Evolutionary conservation across 2,888 invertebrate genomes (phyloP).

Genomic region (Drosophila colorata): DNA sequence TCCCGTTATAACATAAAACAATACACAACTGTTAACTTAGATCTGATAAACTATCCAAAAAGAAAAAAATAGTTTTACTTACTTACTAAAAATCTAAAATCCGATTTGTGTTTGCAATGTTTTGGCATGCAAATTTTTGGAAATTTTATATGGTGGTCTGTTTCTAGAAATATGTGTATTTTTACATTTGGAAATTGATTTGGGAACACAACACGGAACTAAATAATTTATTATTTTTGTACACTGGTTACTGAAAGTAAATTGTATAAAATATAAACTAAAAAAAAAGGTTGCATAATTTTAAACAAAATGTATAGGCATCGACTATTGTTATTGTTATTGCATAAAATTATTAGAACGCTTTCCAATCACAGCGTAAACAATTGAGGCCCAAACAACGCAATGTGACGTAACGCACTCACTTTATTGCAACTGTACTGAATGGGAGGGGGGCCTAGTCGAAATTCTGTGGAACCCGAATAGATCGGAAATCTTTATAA

Average conservation of each 20-base stretch:
- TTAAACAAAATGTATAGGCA: slow-evolving; percentile 2
- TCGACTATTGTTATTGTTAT: background rate
- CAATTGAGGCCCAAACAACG: slow-evolving; percentile 22
- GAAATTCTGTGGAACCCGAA: background rate
- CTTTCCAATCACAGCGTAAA: slow-evolving; percentile 29
- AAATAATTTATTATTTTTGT: too few relatives aligned
- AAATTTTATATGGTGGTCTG: too few relatives aligned
- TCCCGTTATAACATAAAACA: too few relatives aligned
- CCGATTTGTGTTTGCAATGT: too few relatives aligned
- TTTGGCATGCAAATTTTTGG: too few relatives aligned
- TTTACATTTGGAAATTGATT: too few relatives aligned
- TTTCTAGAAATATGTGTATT: too few relatives aligned
- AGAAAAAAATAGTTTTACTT: too few relatives aligned
- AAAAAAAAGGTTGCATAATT: slow-evolving; percentile 7
- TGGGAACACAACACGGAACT: too few relatives aligned
- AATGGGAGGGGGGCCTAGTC: slow-evolving; percentile 18
- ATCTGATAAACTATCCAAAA: too few relatives aligned
- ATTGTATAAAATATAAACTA: background rate
- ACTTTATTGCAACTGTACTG: slow-evolving; percentile 24
- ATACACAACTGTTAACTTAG: too few relatives aligned
- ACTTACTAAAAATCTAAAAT: too few relatives aligned
- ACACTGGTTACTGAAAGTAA: background rate
- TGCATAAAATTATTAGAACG: slow-evolving; percentile 19
- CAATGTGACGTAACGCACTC: slow-evolving; percentile 29
- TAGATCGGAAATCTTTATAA: slow-evolving; percentile 17